Evolutionary conservation across 1,140 invertebrate genomes (phyloP), one percentile per base, ranked within the genome.

Genomic region (Macrosteles quadrilineatus): DNA sequence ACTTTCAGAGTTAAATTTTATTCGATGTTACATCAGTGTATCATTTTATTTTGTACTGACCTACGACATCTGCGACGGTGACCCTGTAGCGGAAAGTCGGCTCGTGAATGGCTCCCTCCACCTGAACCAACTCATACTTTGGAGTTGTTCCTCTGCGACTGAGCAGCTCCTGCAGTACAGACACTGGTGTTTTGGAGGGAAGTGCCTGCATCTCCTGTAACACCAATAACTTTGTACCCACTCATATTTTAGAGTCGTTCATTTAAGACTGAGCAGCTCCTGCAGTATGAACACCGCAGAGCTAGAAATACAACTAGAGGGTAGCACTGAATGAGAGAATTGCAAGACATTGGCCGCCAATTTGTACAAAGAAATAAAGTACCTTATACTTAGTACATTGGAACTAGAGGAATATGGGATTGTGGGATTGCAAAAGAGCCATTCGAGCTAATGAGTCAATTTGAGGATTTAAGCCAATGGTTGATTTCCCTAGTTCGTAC

Each of bases 1-100:
- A n/a, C n/a, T n/a, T n/a, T n/a, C n/a, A n/a, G n/a, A n/a, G n/a
- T n/a, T n/a, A n/a, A n/a, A n/a, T n/a, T n/a, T n/a, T n/a, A n/a
- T n/a, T n/a, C n/a, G n/a, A n/a, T n/a, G n/a, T n/a, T n/a, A n/a
- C n/a, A n/a, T n/a, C n/a, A n/a, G n/a, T n/a, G n/a, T n/a, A n/a
- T n/a, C n/a, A n/a, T n/a, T n/a, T n/a, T n/a, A n/a, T n/a, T n/a
- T 4, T 77, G 21, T 4, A 81, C 84, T 78, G 84, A 88, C 89
- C 92, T 78, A 92, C 87, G 73, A 93, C 85, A 78, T 94, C 91
- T 73, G 90, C 90, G 68, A 95, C 93, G 31, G 93, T 94, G 1
- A 97, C 93, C n/a, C 94, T 83, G 80, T 98, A 98, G 59, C 95
- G 89, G 83, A 98, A 98, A 1, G 94, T 96, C 1, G 97, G 97